Base-by-base conservation (phyloP, 2,888 invertebrate species). In the Drosophila meridiana region DNA sequence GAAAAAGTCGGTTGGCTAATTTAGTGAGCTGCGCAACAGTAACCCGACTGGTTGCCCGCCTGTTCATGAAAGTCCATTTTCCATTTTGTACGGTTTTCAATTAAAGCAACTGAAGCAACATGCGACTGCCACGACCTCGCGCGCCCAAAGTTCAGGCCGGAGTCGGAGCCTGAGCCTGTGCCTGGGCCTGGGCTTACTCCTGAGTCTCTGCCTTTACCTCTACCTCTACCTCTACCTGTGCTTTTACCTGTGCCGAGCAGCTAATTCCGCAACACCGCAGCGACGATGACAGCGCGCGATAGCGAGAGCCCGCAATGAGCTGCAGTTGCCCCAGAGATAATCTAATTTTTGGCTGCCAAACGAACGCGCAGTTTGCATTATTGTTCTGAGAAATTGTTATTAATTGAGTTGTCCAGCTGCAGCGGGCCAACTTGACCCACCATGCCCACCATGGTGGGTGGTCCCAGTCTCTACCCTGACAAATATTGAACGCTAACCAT, bases 351-450 rank as follows among this genome's bases (percentile, higher is more conserved):
- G 43, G 59, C 43, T 65, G 77, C 80, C 69, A 76, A 82, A 60
- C 60, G 69, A 55, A 59, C 71, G 62, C 61, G 59, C 63, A 70
- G 65, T 26, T 68, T 63, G 76, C 87, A 89, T 90, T 90, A 90
- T 92, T 91, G 89, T 91, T 89, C 90, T 90, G 90, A 91, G 91
- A 92, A 91, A 92, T 92, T 92, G 91, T 92, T 92, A 92, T 92
- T 92, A 92, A 92, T 92, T 92, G 91, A 92, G 92, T 91, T 92
- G 92, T 91, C 80, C 70, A 20, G 47, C 36, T 38, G 45, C 8
- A 13, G 60, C 30, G 9, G 48, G n/a, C 5, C 32, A 13, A 20
- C 34, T 34, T 20, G 32, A 2, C 56, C 55, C 14, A 56, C 36
- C 42, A 57, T 14, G 26, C n/a, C 75, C 34, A 20, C 20, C 20